A percentile compares a stretch with the other conserved stretches of the same genome.
phyloP scores from a whole-genome alignment of 1,140 invertebrate genomes.

The Hermetia illucens region DNA sequence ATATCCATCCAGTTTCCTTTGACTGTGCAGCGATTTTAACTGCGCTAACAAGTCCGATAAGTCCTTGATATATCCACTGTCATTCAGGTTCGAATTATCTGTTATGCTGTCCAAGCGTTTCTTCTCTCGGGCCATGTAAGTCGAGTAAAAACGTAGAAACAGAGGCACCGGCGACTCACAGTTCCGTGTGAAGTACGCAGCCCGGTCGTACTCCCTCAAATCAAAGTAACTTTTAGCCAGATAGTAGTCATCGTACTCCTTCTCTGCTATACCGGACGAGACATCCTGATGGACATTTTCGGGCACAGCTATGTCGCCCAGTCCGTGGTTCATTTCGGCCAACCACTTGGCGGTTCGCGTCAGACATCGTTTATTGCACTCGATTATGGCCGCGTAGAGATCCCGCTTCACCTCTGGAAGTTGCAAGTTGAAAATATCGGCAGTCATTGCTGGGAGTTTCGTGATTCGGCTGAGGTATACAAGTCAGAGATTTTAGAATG shows the following conservation, averaged over 20 bases:
- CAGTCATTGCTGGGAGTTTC: too few relatives aligned
- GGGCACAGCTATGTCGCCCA: slow-evolving; percentile 47
- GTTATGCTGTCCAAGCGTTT: slow-evolving; percentile 73
- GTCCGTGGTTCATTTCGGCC: slow-evolving; percentile 63
- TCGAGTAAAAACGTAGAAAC: slow-evolving; percentile 74
- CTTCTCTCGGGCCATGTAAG: slow-evolving; percentile 80
- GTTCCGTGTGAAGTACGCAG: slow-evolving; percentile 66
- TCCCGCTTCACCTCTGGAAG: slow-evolving; percentile 22
- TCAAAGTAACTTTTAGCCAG: slow-evolving; percentile 86
- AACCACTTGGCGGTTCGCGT: slow-evolving; percentile 58
- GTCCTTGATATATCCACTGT: slow-evolving; percentile 41
- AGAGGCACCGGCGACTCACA: slow-evolving; percentile 46
- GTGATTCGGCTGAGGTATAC: too few relatives aligned
- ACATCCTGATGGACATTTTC: slow-evolving; percentile 26
- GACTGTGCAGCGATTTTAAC: slow-evolving; percentile 41
- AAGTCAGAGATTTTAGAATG: too few relatives aligned
- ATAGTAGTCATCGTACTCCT: slow-evolving; percentile 57
- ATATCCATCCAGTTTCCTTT: slow-evolving; percentile 68
- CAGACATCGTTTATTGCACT: slow-evolving; percentile 25
- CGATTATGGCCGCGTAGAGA: slow-evolving; percentile 22
- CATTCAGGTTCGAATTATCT: slow-evolving; percentile 54
- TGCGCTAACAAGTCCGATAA: slow-evolving; percentile 39
- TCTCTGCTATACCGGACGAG: slow-evolving; percentile 31
- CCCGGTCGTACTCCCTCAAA: slow-evolving; percentile 81
- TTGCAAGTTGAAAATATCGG: slow-evolving; percentile 8